A percentile compares a stretch with the other conserved stretches of the same genome.
Conservation (phyloP, 2,797 vertebrate species). For the Rhyacichthys aspro region DNA sequence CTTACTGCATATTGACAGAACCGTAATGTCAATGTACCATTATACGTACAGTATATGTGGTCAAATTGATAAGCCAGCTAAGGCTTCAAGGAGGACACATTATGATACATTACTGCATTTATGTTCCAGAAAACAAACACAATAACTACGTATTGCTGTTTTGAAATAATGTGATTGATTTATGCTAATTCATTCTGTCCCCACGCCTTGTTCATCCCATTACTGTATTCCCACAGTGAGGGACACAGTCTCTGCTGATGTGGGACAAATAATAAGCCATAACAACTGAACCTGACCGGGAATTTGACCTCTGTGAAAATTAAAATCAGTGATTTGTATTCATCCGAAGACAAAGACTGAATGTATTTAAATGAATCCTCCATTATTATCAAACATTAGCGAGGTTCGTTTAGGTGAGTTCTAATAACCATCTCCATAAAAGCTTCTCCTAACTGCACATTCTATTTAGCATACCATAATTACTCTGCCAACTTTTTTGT, state of each 20-base stretch:
- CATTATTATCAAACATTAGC: slow-evolving; percentile 38
- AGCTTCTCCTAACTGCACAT: slow-evolving; percentile 34
- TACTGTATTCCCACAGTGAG: too few species aligned
- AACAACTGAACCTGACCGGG: not conserved
- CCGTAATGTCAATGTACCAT: slow-evolving; percentile 4
- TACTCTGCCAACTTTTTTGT: slow-evolving; percentile 54
- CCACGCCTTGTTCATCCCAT: too few species aligned
- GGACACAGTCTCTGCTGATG: not conserved
- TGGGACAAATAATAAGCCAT: slow-evolving; percentile 1
- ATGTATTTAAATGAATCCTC: slow-evolving; percentile 26
- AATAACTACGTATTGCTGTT: not conserved
- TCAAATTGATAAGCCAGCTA: not conserved
- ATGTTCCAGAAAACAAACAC: slow-evolving; percentile 22
- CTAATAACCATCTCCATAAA: slow-evolving; percentile 51
- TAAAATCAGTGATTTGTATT: slow-evolving; percentile 14
- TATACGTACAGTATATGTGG: slow-evolving; percentile 1
- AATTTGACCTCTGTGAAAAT: slow-evolving; percentile 5
- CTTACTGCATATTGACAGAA: not conserved
- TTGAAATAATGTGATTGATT: not conserved
- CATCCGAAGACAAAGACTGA: slow-evolving; percentile 11
- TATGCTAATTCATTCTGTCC: too few species aligned
- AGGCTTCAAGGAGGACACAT: slow-evolving; percentile 1
- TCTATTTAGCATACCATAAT: slow-evolving; percentile 58
- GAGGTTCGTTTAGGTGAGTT: slow-evolving; percentile 45
- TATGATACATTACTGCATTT: slow-evolving; percentile 11